Conservation (phyloP, 2,888 invertebrate species). For the Agonopterix heracliana region DNA sequence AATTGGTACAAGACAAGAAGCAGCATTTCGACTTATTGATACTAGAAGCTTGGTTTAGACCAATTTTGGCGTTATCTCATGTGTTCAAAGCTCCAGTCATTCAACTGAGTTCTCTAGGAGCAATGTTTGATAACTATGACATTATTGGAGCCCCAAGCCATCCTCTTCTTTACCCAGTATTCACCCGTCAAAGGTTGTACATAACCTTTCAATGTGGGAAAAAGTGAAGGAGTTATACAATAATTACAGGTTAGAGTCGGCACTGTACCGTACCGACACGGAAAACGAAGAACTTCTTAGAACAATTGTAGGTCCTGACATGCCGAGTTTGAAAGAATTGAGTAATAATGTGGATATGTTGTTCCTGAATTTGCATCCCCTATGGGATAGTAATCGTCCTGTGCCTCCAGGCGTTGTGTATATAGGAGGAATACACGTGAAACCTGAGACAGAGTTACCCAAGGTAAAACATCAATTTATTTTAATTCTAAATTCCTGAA, state of each 20-base stretch:
- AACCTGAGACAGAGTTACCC: slow-evolving; percentile 11
- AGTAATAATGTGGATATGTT: too few relatives aligned
- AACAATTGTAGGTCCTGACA: too few relatives aligned
- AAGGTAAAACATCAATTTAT: not conserved
- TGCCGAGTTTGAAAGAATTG: too few relatives aligned
- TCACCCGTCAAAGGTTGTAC: slow-evolving; percentile 17
- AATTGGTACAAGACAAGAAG: slow-evolving; percentile 19
- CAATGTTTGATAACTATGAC: slow-evolving; percentile 9
- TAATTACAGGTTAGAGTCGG: slow-evolving; percentile 5
- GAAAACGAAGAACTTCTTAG: too few relatives aligned
- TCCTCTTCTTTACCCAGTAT: slow-evolving; percentile 16
- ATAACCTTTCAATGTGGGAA: slow-evolving; percentile 26
- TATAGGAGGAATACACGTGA: slow-evolving; percentile 33
- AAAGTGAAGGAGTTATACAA: slow-evolving; percentile 20
- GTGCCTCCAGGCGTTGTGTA: too few relatives aligned
- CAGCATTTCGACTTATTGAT: slow-evolving; percentile 32
- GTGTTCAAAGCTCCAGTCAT: slow-evolving; percentile 31
- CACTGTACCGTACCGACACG: too few relatives aligned
- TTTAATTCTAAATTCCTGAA: too few relatives aligned
- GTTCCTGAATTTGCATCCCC: too few relatives aligned
- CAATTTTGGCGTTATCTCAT: slow-evolving; percentile 23
- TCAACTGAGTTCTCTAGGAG: slow-evolving; percentile 32
- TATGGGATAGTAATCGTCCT: too few relatives aligned
- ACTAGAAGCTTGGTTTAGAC: slow-evolving; percentile 23
- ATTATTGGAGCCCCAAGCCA: slow-evolving; percentile 14